A percentile compares a stretch with the other conserved stretches of the same genome.
phyloP scores from a whole-genome alignment of 2,888 invertebrate genomes.

The Amorpha juglandis region DNA sequence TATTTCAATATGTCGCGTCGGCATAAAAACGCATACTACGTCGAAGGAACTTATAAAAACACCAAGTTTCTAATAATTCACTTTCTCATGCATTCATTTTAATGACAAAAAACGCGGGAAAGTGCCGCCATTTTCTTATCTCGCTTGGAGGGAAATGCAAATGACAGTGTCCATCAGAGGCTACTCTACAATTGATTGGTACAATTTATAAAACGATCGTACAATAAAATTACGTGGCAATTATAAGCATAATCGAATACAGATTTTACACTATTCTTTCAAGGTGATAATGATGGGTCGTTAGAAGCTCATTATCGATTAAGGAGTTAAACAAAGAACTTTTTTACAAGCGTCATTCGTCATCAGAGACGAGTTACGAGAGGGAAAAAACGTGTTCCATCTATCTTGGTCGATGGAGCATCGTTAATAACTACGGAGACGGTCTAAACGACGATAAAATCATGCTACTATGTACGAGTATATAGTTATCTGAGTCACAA shows the following conservation, averaged over 20 bases:
- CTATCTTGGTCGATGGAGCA: slow-evolving; percentile 54
- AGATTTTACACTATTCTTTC: slow-evolving; percentile 28
- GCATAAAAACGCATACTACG: slow-evolving; percentile 19
- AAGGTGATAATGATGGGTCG: slow-evolving; percentile 51
- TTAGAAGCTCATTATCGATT: slow-evolving; percentile 57
- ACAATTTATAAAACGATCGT: background rate
- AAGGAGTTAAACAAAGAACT: slow-evolving; percentile 50
- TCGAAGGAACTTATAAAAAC: slow-evolving; percentile 43
- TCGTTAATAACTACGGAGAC: slow-evolving; percentile 61
- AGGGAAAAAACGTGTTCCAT: slow-evolving; percentile 52
- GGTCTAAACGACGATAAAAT: slow-evolving; percentile 64
- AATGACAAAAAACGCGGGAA: slow-evolving; percentile 56
- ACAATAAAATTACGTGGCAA: background rate
- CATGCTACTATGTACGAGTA: slow-evolving; percentile 49
- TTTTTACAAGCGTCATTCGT: slow-evolving; percentile 52
- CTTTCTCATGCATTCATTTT: slow-evolving; percentile 61
- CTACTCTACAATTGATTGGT: too few relatives aligned
- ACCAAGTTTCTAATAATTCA: slow-evolving; percentile 66
- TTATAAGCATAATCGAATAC: background rate
- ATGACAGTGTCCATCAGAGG: slow-evolving; percentile 43
- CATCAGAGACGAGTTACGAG: slow-evolving; percentile 43
- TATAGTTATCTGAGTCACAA: slow-evolving; percentile 56
- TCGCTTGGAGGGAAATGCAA: slow-evolving; percentile 69
- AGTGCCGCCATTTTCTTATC: slow-evolving; percentile 67
- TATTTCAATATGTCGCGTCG: slow-evolving; percentile 14